phyloP scores from a whole-genome alignment of 2,888 invertebrate genomes.

The Dermolepida albohirtum region DNA sequence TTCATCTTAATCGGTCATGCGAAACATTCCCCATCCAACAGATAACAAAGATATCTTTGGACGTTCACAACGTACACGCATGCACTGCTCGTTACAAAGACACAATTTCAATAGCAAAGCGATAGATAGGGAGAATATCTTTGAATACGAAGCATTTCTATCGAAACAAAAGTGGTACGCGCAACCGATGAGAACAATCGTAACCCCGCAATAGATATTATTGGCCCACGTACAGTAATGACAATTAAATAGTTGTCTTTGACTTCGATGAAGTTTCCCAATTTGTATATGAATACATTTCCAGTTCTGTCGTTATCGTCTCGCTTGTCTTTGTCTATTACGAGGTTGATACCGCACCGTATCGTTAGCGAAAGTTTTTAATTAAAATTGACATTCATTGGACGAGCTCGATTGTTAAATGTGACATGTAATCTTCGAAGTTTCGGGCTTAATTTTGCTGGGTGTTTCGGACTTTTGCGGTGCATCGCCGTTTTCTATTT shows the following conservation, averaged over 20 bases:
- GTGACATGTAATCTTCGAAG: constrained; percentile 24
- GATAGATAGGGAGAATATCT: constrained; percentile 2
- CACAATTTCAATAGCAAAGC: constrained; percentile 5
- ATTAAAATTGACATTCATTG: constrained; percentile 20
- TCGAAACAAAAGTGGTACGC: constrained; percentile 20
- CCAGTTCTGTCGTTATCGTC: too few species aligned
- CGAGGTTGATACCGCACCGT: not conserved
- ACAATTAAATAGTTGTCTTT: constrained; percentile 13
- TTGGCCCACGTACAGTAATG: constrained; percentile 2
- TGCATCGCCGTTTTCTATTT: too few species aligned
- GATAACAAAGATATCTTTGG: too few species aligned
- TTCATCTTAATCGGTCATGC: constrained; percentile 34
- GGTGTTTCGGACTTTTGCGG: too few species aligned
- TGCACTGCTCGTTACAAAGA: too few species aligned
- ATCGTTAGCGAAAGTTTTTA: constrained; percentile 15
- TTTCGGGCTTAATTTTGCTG: not conserved
- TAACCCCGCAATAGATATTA: constrained; percentile 10
- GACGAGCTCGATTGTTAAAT: constrained; percentile 13
- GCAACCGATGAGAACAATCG: constrained; percentile 7
- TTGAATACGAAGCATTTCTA: constrained; percentile 22
- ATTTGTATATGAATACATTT: not conserved
- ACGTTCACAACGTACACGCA: too few species aligned
- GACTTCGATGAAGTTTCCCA: constrained; percentile 9
- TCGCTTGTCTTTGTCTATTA: too few species aligned
- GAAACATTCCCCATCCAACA: constrained; percentile 13